phyloP scores from a whole-genome alignment of 2,888 invertebrate species.

The Parnassius mnemosyne region DNA sequence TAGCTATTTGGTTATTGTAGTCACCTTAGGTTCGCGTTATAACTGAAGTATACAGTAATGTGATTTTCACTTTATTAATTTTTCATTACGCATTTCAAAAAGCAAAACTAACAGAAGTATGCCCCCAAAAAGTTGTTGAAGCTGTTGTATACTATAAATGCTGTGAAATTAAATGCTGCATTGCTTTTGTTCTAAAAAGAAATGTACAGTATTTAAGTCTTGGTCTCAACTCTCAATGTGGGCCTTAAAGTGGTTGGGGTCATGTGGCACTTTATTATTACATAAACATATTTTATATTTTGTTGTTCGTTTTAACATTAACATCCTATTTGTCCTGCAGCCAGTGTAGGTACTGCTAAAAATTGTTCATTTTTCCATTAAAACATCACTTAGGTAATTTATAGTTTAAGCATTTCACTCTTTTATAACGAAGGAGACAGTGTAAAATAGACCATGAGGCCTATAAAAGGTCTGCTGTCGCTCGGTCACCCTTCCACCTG shows the following conservation, averaged over 20 bases:
- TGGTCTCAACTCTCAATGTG: too few species aligned
- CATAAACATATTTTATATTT: too few species aligned
- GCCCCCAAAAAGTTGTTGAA: constrained; percentile 6
- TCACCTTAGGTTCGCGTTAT: too few species aligned
- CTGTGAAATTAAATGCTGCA: constrained; percentile 8
- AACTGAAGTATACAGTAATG: too few species aligned
- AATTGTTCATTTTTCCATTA: too few species aligned
- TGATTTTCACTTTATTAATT: too few species aligned
- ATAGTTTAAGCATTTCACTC: too few species aligned
- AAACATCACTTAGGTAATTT: too few species aligned
- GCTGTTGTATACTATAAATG: background rate
- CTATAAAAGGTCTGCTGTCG: constrained; percentile 21
- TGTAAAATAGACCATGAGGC: constrained; percentile 14
- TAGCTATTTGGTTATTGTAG: too few species aligned
- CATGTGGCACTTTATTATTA: background rate
- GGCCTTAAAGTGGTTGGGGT: constrained; percentile 4
- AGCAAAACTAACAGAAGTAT: background rate
- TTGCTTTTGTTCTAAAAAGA: constrained; percentile 10
- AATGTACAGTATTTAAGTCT: constrained; percentile 4
- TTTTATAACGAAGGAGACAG: constrained; percentile 8
- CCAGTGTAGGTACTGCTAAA: too few species aligned
- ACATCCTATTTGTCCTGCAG: too few species aligned
- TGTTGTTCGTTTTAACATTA: too few species aligned
- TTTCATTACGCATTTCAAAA: background rate
- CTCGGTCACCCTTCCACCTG: constrained; percentile 27